These are phyloP conservation scores for Rhincodon typus DNA, from an alignment of 2,797 vertebrate genomes.

Conservation along the genomic window DNA sequence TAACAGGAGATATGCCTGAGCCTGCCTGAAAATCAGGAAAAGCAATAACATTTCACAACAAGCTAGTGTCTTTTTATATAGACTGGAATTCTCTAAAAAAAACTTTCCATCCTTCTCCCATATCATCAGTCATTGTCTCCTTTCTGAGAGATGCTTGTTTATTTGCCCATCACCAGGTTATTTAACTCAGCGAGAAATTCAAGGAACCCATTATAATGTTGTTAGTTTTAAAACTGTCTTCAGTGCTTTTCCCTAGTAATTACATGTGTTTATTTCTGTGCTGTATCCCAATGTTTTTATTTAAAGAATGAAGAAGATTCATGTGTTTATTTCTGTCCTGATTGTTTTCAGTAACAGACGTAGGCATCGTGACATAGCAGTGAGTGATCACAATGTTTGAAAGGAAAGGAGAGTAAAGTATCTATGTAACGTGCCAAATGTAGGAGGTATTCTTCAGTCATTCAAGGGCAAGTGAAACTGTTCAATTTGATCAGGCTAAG, in stretches of 20 bases:
- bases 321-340: neutral
- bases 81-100: neutral
- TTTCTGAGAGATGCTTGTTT: neutral
- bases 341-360: neutral
- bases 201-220: neutral
- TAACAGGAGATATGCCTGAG: neutral
- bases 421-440: neutral
- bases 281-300: neutral
- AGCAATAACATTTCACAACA: neutral
- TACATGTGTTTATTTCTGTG: neutral
- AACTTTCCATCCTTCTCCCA: neutral
- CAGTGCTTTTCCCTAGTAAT: neutral
- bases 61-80: neutral
- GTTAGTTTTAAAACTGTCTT: neutral
- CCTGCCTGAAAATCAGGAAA: neutral
- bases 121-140: neutral
- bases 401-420: neutral
- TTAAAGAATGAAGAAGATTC: constrained; percentile 19
- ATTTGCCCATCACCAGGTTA: neutral
- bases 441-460: neutral
- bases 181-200: neutral
- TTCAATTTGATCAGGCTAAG: neutral
- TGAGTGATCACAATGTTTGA: neutral
- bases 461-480: neutral
- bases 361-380: neutral